phyloP scores from a whole-genome alignment of 2,888 invertebrate species.

The Dermolepida albohirtum region DNA sequence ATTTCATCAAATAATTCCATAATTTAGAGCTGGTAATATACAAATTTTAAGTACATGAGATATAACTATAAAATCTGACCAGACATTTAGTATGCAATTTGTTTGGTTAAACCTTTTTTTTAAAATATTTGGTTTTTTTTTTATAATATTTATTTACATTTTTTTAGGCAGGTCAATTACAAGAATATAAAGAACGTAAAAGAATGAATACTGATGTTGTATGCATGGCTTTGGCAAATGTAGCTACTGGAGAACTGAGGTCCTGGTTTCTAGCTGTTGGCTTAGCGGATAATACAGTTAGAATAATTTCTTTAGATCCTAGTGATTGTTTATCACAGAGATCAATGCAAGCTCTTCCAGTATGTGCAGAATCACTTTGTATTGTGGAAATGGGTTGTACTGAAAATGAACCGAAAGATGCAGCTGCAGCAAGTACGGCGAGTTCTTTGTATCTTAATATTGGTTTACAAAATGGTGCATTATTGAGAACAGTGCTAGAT shows the following conservation, averaged over 20 bases:
- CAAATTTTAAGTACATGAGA: too few species aligned
- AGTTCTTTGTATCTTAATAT: constrained; percentile 92
- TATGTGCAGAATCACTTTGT: constrained; percentile 95
- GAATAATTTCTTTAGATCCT: constrained; percentile 97
- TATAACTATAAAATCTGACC: too few species aligned
- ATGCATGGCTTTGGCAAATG: constrained; percentile 97
- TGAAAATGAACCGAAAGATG: constrained; percentile 70
- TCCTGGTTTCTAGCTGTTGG: constrained; percentile 97
- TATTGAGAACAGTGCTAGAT: constrained; percentile 93
- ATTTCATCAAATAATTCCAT: too few species aligned
- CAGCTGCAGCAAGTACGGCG: constrained; percentile 75
- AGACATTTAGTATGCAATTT: too few species aligned
- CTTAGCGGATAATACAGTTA: constrained; percentile 94
- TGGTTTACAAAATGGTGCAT: constrained; percentile 95
- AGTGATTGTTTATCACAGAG: constrained; percentile 95
- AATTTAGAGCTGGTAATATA: too few species aligned
- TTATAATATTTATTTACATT: constrained; percentile 23
- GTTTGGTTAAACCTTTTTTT: not conserved
- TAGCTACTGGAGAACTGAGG: constrained; percentile 94
- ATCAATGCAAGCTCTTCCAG: constrained; percentile 96
- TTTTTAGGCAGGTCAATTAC: constrained; percentile 93
- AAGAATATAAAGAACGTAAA: constrained; percentile 97
- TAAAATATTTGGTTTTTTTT: not conserved
- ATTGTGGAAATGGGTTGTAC: constrained; percentile 92
- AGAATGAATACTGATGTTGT: constrained; percentile 97